A percentile compares a stretch with the other conserved stretches of the same genome.
Conservation (phyloP, 2,888 invertebrate species). For the Lasioglossum oenotherae region DNA sequence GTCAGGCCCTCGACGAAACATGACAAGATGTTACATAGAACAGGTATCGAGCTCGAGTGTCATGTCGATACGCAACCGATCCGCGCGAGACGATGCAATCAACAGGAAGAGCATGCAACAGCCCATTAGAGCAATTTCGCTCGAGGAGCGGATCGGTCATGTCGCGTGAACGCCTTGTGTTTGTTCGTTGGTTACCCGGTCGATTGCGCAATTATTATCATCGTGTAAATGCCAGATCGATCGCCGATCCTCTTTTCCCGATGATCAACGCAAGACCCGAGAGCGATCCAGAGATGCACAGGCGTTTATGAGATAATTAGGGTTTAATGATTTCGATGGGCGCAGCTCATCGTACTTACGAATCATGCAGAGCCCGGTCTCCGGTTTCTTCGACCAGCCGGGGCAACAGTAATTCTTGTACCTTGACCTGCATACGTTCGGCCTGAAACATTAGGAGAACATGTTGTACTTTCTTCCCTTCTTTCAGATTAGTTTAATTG, state of each 20-base stretch:
- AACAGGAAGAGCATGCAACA: conserved; percentile 71
- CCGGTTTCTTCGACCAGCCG: conserved; percentile 92
- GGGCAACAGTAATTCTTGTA: conserved; percentile 93
- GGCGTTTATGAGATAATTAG: conserved; percentile 42
- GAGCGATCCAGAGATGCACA: neutral
- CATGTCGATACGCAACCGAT: conserved; percentile 33
- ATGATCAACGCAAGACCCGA: conserved; percentile 32
- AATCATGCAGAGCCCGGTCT: conserved; percentile 91
- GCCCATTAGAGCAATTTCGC: conserved; percentile 72
- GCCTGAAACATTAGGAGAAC: conserved; percentile 86
- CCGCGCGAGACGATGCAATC: conserved; percentile 64
- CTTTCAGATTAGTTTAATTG: neutral
- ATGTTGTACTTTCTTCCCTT: neutral
- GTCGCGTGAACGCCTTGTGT: conserved; percentile 56
- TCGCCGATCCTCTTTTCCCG: conserved; percentile 30
- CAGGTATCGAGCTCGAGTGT: conserved; percentile 11
- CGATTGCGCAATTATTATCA: conserved; percentile 65
- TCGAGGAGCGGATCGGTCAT: conserved; percentile 57
- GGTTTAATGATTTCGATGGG: neutral
- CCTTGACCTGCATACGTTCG: conserved; percentile 92
- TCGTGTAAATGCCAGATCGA: conserved; percentile 39
- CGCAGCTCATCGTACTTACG: conserved; percentile 88
- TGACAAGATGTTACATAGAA: neutral
- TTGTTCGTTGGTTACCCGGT: conserved; percentile 54
- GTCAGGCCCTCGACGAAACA: neutral